Evolutionary conservation across 2,888 invertebrate species (phyloP), one percentile per base, ranked within the genome.

Genomic region (Apomyelois bistriatella): DNA sequence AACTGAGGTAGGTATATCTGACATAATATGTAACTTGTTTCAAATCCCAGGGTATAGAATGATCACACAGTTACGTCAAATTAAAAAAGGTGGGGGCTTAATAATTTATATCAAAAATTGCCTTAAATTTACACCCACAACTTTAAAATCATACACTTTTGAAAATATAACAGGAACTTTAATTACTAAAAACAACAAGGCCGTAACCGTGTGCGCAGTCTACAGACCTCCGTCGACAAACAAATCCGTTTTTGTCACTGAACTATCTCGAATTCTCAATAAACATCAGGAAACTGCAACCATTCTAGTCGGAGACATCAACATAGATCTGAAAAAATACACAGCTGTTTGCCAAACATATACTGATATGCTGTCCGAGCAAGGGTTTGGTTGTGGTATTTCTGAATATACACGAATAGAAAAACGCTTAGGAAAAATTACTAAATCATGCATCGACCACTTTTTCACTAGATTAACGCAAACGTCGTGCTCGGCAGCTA

Each of bases 381-480:
- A 9, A 40, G 58, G 61, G 6, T 50, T 61, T 17, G 48, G 46
- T 51, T 58, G 60, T 47, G 56, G 59, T 3, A 56, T 59, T 16
- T 38, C 59, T 0, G 55, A 59, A 1, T 59, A 54, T 36, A 60
- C 60, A 6, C 17, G 55, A 37, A 55, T 60, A 7, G 56, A 59
- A 50, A 35, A 13, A 8, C 16, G 28, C 8, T n/a, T 46, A 10
- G 46, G 54, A 15, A 47, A 38, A 48, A 12, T 58, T 13, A 52
- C 32, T 10, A 54, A 52, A 49, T 48, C 56, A 3, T 58, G 55
- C 15, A 54, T 53, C 3, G 57, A 57, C 22, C 57, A 57, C 51
- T 48, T 54, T 8, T 58, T 49, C 42, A 50, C 51, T 1, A 42
- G 60, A 2, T 47, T 46, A 48, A 41, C 51, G 37, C 37, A 17